A percentile compares a stretch with the other conserved stretches of the same genome.
Conservation (phyloP, 2,797 vertebrate species). For the Sebastes diploproa region DNA sequence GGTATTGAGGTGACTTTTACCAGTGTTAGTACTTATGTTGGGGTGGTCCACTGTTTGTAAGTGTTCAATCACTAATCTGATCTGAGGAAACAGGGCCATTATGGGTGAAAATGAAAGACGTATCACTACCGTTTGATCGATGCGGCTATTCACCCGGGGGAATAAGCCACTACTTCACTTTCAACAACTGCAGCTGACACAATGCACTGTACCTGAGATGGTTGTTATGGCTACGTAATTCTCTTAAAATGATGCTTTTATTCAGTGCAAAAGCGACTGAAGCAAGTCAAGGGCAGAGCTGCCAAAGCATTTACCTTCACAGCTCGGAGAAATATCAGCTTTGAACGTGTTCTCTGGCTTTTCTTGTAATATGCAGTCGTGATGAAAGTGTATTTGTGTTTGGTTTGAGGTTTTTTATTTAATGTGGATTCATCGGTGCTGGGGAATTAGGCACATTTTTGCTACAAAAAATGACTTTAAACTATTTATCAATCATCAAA, state of each 20-base stretch:
- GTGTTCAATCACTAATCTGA: constrained; percentile 82
- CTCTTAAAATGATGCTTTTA: constrained; percentile 78
- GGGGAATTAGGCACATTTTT: constrained; percentile 2
- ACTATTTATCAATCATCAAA: background rate
- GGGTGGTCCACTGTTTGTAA: constrained; percentile 69
- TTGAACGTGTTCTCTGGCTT: constrained; percentile 55
- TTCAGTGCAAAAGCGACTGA: constrained; percentile 70
- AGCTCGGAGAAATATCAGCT: constrained; percentile 66
- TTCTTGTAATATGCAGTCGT: constrained; percentile 63
- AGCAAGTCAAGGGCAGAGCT: constrained; percentile 77
- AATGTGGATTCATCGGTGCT: constrained; percentile 37
- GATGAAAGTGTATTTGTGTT: constrained; percentile 47
- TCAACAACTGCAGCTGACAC: constrained; percentile 78
- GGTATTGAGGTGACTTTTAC: constrained; percentile 58
- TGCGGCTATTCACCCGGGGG: constrained; percentile 77
- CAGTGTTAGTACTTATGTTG: constrained; percentile 56
- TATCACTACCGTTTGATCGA: constrained; percentile 80
- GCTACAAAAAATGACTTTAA: background rate
- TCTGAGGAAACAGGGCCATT: constrained; percentile 79
- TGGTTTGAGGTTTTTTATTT: constrained; percentile 26
- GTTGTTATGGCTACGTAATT: constrained; percentile 82
- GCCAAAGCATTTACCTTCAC: constrained; percentile 57
- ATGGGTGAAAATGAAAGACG: constrained; percentile 79
- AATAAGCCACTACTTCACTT: constrained; percentile 82
- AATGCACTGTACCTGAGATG: constrained; percentile 64